These are phyloP conservation scores for Platyscapa corneri DNA, from an alignment of 1,140 invertebrate genomes.

Conservation along the genomic window DNA sequence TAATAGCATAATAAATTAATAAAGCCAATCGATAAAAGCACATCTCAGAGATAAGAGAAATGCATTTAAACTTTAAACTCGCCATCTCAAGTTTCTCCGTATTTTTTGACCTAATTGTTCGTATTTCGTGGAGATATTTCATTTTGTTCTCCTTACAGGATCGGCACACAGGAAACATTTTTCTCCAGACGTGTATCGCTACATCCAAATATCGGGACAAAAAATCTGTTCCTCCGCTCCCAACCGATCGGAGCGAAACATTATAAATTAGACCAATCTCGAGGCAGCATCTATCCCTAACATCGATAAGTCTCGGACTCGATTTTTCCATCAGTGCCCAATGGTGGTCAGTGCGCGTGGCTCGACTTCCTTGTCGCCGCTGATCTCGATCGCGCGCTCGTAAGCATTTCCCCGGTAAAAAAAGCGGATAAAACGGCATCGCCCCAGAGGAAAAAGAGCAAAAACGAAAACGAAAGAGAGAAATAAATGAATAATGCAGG, in stretches of 20 bases:
- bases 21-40: too few relatives aligned
- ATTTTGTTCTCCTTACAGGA: background rate
- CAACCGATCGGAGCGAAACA: background rate
- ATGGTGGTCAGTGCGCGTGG: background rate
- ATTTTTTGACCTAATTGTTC: background rate
- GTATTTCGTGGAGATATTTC: background rate
- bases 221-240: background rate
- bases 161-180: background rate
- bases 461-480: background rate
- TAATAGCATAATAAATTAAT: background rate
- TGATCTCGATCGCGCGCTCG: background rate
- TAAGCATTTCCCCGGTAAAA: background rate
- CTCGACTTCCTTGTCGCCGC: background rate
- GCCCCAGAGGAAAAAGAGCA: background rate
- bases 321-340: background rate
- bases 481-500: constrained; percentile 13
- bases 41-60: background rate
- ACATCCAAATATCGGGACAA: background rate
- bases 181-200: background rate
- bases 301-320: constrained; percentile 4
- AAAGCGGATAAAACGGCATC: background rate
- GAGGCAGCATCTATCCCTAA: background rate
- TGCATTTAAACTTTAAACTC: background rate
- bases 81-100: background rate
- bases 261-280: constrained; percentile 11